Percentiles rank a stretch among this genome's conserved stretches.
Evolutionary conservation across 1,140 invertebrate genomes (phyloP).

Genomic region (Augochlora pura): DNA sequence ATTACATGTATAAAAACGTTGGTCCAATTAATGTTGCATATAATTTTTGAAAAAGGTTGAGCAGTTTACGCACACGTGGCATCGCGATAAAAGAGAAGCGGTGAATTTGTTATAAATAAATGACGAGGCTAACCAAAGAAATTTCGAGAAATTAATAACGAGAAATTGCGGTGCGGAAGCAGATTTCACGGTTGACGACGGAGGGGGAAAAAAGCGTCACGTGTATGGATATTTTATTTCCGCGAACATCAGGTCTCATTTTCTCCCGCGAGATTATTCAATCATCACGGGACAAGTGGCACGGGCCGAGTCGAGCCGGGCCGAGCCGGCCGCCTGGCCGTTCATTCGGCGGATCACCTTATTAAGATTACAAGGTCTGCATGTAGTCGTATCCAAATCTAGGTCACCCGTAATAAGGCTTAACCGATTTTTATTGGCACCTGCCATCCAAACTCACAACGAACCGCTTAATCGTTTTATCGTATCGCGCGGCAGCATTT

Average conservation of each 20-base stretch:
- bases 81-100: too few species aligned
- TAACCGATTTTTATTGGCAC: slow-evolving; percentile 58
- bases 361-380: slow-evolving; percentile 45
- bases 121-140: too few species aligned
- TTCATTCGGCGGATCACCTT: slow-evolving; percentile 24
- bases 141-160: too few species aligned
- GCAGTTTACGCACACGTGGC: too few species aligned
- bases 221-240: slow-evolving; percentile 26
- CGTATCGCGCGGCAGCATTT: slow-evolving; percentile 20
- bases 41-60: too few species aligned
- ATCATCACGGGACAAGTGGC: slow-evolving; percentile 25
- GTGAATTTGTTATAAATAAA: too few species aligned
- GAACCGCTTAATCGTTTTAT: slow-evolving; percentile 43
- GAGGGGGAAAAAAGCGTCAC: not conserved
- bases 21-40: too few species aligned
- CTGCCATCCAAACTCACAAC: slow-evolving; percentile 39
- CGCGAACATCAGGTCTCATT: slow-evolving; percentile 10
- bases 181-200: too few species aligned
- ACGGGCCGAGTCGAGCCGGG: not conserved
- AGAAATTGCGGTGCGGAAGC: too few species aligned
- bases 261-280: slow-evolving; percentile 39
- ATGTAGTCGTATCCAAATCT: slow-evolving; percentile 21
- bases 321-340: too few species aligned
- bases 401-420: slow-evolving; percentile 53
- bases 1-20: too few species aligned